A percentile compares a stretch with the other conserved stretches of the same genome.
Conservation (phyloP, 2,888 invertebrate species). For the Strigamia transsilvanica region DNA sequence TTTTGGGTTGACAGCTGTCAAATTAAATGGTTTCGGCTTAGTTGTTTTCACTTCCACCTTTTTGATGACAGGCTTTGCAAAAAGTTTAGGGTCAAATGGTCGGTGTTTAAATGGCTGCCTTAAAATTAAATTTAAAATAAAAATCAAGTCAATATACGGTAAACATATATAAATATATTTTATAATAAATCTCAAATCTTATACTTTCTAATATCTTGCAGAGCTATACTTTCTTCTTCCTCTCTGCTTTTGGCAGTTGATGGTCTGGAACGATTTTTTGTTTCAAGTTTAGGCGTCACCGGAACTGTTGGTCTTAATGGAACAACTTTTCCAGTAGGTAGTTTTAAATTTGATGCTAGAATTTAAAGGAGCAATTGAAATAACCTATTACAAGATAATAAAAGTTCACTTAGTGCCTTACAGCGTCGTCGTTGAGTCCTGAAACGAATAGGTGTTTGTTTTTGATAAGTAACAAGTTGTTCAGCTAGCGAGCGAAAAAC, state of each 20-base stretch:
- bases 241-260: conserved; percentile 69
- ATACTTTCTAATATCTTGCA: conserved; percentile 73
- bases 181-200: conserved; percentile 52
- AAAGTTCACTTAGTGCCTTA: neutral
- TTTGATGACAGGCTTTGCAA: conserved; percentile 68
- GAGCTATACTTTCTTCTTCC: conserved; percentile 71
- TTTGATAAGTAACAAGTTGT: conserved; percentile 69
- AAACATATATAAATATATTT: neutral
- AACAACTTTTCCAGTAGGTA: neutral
- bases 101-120: conserved; percentile 74
- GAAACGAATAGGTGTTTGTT: conserved; percentile 71
- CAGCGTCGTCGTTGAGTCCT: conserved; percentile 60
- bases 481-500: conserved; percentile 71
- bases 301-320: conserved; percentile 59
- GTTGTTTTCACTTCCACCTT: conserved; percentile 70
- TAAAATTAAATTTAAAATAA: conserved; percentile 57
- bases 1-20: conserved; percentile 67
- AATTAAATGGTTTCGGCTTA: conserved; percentile 72
- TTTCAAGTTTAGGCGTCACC: conserved; percentile 64
- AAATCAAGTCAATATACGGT: neutral
- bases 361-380: neutral
- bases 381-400: neutral
- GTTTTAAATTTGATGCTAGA: neutral
- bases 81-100: conserved; percentile 71
- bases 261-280: conserved; percentile 70